phyloP scores from a whole-genome alignment of 2,888 invertebrate species.

The Drosophila gaucha region DNA sequence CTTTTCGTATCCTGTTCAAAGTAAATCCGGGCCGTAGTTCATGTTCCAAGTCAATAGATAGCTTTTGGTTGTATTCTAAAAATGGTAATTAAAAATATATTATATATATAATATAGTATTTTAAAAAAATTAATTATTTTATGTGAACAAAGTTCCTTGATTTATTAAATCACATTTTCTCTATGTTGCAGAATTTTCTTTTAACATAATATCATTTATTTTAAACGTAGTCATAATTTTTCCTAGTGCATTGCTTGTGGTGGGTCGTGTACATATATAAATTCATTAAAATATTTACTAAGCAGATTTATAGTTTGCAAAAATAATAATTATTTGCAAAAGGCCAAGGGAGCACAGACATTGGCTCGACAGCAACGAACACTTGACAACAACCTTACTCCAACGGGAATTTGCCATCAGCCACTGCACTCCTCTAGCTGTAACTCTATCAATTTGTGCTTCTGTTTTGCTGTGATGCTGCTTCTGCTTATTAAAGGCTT shows the following conservation, averaged over 20 bases:
- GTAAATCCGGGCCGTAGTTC: too few relatives aligned
- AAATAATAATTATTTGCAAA: constrained; percentile 77
- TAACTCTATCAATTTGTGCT: constrained; percentile 39
- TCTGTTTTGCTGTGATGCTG: constrained; percentile 28
- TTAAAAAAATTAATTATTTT: too few relatives aligned
- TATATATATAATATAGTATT: too few relatives aligned
- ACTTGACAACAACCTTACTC: constrained; percentile 8
- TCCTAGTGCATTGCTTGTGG: constrained; percentile 3
- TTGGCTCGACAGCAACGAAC: constrained; percentile 22
- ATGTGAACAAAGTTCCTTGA: too few relatives aligned
- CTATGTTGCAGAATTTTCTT: too few relatives aligned
- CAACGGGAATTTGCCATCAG: background rate
- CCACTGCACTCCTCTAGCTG: constrained; percentile 29
- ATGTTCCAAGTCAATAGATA: too few relatives aligned
- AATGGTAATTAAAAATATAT: too few relatives aligned
- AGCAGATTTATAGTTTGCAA: constrained; percentile 78
- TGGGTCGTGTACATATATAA: constrained; percentile 30
- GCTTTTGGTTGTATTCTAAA: too few relatives aligned
- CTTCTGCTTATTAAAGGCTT: constrained; percentile 75
- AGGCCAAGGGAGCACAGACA: constrained; percentile 42
- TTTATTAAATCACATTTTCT: too few relatives aligned
- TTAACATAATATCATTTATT: background rate
- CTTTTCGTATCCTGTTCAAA: too few relatives aligned
- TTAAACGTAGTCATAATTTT: background rate
- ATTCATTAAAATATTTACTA: constrained; percentile 69